Percentiles rank a stretch among this genome's conserved stretches.
phyloP scores from a whole-genome alignment of 2,797 vertebrate species.

The Tinamus major region DNA sequence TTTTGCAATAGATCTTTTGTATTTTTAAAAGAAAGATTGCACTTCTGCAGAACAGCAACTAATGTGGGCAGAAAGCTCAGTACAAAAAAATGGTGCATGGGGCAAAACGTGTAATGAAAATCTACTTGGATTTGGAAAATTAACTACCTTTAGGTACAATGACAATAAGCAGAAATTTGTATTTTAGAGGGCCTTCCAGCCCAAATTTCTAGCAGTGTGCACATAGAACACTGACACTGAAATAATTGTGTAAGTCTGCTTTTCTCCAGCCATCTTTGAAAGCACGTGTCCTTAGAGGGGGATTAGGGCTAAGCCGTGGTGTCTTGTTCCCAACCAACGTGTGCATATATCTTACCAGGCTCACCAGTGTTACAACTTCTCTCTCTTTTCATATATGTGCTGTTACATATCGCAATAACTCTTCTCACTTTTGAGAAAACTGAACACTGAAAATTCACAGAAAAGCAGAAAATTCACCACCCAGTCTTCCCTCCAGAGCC shows the following conservation, averaged over 20 bases:
- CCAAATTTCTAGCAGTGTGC: fast-evolving
- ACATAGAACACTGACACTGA: not conserved
- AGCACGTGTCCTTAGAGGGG: not conserved
- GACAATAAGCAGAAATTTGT: fast-evolving
- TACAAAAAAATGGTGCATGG: fast-evolving
- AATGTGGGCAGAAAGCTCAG: fast-evolving
- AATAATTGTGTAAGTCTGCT: fast-evolving
- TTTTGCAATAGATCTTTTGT: not conserved
- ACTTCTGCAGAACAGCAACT: not conserved
- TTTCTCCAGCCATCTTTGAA: fast-evolving
- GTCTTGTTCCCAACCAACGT: too few species aligned
- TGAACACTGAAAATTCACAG: too few species aligned
- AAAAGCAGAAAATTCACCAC: not conserved
- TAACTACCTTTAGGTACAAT: fast-evolving
- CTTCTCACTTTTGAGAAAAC: not conserved
- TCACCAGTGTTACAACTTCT: fast-evolving
- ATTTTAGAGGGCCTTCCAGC: fast-evolving
- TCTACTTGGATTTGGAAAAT: fast-evolving
- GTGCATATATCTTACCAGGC: fast-evolving
- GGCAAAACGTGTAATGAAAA: fast-evolving
- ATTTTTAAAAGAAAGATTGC: not conserved
- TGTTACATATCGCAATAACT: not conserved
- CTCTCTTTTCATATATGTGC: not conserved
- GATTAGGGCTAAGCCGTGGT: too few species aligned
- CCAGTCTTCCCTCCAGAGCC: fast-evolving